A percentile compares a stretch with the other conserved stretches of the same genome.
Evolutionary conservation across 2,113 vertebrate genomes (phyloP).

Genomic region (Pseudolaguvia tuberculata): DNA sequence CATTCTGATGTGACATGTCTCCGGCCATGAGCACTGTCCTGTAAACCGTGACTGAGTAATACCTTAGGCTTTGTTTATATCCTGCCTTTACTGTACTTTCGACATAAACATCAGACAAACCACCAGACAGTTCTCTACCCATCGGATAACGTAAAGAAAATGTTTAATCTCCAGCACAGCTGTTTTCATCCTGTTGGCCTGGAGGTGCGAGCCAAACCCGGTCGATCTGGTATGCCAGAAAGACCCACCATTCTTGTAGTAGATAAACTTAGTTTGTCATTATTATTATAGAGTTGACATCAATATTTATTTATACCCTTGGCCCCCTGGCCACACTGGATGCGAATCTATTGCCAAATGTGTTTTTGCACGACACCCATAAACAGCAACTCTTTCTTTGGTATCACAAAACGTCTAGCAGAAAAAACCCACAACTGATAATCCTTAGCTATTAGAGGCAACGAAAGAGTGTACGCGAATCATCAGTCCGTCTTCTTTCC

Average conservation of each 20-base stretch:
- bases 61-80: conserved; percentile 19
- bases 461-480: neutral
- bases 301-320: conserved; percentile 28
- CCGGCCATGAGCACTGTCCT: neutral
- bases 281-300: conserved; percentile 39
- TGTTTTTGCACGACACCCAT: neutral
- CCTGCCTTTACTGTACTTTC: neutral
- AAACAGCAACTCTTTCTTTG: neutral
- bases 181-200: conserved; percentile 32
- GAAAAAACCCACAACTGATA: conserved; percentile 2
- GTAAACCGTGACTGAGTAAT: neutral
- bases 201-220: conserved; percentile 17
- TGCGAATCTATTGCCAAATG: neutral
- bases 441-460: conserved; percentile 16
- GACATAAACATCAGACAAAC: conserved; percentile 3
- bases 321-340: neutral
- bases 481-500: conserved; percentile 14
- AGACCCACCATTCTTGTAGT: neutral
- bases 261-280: conserved; percentile 3
- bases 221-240: conserved; percentile 21
- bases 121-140: conserved; percentile 13
- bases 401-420: neutral
- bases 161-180: conserved; percentile 39
- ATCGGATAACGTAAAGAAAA: conserved; percentile 43
- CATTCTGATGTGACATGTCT: neutral